phyloP scores from a whole-genome alignment of 2,888 invertebrate genomes.

The Smittia aterrima region DNA sequence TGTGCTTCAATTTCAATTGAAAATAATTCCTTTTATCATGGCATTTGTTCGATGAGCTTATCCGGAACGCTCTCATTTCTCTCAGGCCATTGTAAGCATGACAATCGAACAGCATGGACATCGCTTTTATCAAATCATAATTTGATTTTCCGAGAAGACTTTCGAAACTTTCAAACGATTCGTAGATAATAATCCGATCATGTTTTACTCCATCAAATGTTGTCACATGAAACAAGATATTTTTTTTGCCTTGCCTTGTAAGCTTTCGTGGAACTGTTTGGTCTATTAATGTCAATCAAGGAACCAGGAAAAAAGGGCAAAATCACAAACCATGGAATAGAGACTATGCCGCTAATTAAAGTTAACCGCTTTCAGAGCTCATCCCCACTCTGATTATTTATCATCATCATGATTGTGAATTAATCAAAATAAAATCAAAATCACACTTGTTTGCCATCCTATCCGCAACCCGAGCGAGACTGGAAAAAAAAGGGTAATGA shows the following conservation, averaged over 20 bases:
- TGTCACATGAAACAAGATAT: too few species aligned
- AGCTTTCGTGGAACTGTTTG: background rate
- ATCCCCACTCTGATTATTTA: constrained; percentile 24
- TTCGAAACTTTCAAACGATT: background rate
- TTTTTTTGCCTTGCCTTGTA: too few species aligned
- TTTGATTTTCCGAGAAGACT: constrained; percentile 20
- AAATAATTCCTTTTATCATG: background rate
- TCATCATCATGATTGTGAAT: constrained; percentile 37
- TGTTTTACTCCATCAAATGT: background rate
- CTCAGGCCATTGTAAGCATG: background rate
- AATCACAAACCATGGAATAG: background rate
- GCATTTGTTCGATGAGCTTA: background rate
- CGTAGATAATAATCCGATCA: background rate
- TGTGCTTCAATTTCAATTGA: constrained; percentile 14
- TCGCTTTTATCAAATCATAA: constrained; percentile 11
- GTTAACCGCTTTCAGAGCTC: background rate
- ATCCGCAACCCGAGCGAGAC: background rate
- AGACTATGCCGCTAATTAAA: too few species aligned
- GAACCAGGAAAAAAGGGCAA: background rate
- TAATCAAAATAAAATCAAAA: constrained; percentile 39
- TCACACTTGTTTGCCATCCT: background rate
- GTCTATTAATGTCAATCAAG: background rate
- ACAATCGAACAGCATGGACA: background rate
- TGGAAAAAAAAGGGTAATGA: constrained; percentile 40
- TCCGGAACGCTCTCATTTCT: background rate